Base-by-base conservation (phyloP, 2,888 invertebrate species). In the Cheilosia scutellata region DNA sequence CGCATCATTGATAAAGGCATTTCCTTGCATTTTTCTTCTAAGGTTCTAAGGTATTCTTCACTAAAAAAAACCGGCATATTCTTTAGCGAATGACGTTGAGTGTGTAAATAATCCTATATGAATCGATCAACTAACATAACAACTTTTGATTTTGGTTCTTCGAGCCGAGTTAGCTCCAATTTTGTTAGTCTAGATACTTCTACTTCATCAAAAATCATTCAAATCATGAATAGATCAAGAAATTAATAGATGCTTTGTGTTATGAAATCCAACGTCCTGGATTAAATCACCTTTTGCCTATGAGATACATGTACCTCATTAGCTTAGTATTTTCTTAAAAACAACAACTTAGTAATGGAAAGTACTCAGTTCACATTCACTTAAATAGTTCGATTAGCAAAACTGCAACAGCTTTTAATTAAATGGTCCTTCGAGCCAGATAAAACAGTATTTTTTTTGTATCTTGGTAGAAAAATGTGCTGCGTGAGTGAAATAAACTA, bases 381-480 rank as follows among this genome's bases (percentile, higher is more conserved):
- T 4, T 4, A n/a, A n/a, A 42, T 42, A 4, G n/a, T n/a, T 42
- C 20, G 16, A 47, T 3, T 47, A 16, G 16, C 47, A 20, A 47
- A 33, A 6, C 9, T 1, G n/a, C 16, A 16, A 2, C 47, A 47
- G 47, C 7, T 47, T 16, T 20, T 3, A 25, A 11, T 20, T 13
- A 49, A 37, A 20, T 63, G 57, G 49, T 77, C 70, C 68, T 62
- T 68, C 70, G 77, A 77, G n/a, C 70, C 33, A 51, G 65, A 65
- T 75, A 13, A n/a, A 40, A 0, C 2, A 3, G 2, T 29, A 40
- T 7, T 51, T 33, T 9, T 4, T 25, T 9, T 16, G 2, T 44
- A 13, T 16, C 2, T 33, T 33, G 33, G 2, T 33, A 1, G 33
- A 33, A 2, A 33, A 11, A 40, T 11, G 6, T 40, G 11, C 11